phyloP scores from a whole-genome alignment of 2,113 vertebrate species.

The Piaya cayana region DNA sequence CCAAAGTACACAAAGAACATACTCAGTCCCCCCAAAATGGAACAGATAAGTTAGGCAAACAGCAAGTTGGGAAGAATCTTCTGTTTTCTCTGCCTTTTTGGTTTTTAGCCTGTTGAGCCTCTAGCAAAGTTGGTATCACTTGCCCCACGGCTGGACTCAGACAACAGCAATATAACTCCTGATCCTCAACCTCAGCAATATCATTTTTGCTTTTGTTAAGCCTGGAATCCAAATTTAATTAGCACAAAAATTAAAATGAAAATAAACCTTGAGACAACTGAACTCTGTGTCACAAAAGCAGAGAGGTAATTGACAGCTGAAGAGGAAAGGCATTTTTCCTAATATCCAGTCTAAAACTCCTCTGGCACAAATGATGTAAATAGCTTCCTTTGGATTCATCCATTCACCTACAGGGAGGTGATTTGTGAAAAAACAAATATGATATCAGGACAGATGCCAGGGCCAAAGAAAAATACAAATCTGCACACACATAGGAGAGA shows the following conservation, averaged over 20 bases:
- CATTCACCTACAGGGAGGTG: not conserved
- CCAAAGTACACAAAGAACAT: not conserved
- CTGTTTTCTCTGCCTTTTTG: not conserved
- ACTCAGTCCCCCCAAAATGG: not conserved
- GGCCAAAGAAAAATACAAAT: constrained; percentile 50
- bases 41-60: not conserved
- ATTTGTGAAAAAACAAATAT: constrained; percentile 31
- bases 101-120: not conserved
- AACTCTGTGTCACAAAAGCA: constrained; percentile 16
- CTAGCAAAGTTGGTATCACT: not conserved
- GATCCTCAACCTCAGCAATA: not conserved
- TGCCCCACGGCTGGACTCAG: not conserved
- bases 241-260: constrained; percentile 25
- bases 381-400: constrained; percentile 2
- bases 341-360: no score
- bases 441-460: not conserved
- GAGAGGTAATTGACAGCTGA: not conserved
- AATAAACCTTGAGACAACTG: constrained; percentile 24
- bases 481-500: not conserved
- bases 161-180: not conserved
- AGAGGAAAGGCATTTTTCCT: not conserved
- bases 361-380: not conserved
- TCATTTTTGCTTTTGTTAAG: constrained; percentile 21
- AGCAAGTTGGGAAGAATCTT: not conserved
- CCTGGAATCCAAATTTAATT: constrained; percentile 48